Conservation (phyloP, 2,888 invertebrate species). For the Drosophila formosana region DNA sequence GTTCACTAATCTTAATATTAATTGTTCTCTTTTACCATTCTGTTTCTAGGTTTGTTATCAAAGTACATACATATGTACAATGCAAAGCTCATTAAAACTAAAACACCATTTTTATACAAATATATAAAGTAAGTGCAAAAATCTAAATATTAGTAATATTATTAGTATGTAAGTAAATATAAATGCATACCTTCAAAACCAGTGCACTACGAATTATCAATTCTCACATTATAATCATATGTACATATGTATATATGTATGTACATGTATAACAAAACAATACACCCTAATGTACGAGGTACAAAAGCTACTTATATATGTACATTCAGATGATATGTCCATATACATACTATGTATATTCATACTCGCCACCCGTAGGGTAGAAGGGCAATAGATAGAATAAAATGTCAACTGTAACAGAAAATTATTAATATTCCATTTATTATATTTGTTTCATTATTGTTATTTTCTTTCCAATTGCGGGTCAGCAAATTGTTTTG, state of each 20-base stretch:
- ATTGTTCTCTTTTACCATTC: constrained; percentile 4
- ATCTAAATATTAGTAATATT: neutral
- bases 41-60: neutral
- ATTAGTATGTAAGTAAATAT: neutral
- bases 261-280: neutral
- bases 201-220: too few species aligned
- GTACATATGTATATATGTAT: neutral
- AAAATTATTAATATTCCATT: too few species aligned
- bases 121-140: neutral
- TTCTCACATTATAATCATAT: neutral
- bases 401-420: too few species aligned
- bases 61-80: neutral
- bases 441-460: too few species aligned
- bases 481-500: too few species aligned
- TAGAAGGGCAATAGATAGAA: too few species aligned
- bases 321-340: neutral
- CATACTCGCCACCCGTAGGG: too few species aligned
- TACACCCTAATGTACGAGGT: too few species aligned
- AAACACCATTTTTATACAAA: neutral
- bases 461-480: too few species aligned
- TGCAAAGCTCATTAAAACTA: neutral
- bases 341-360: neutral
- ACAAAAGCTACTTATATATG: neutral
- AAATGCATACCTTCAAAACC: too few species aligned
- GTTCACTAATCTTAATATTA: constrained; percentile 34